phyloP scores from a whole-genome alignment of 1,140 invertebrate species.

The Acyrthosiphon pisum region DNA sequence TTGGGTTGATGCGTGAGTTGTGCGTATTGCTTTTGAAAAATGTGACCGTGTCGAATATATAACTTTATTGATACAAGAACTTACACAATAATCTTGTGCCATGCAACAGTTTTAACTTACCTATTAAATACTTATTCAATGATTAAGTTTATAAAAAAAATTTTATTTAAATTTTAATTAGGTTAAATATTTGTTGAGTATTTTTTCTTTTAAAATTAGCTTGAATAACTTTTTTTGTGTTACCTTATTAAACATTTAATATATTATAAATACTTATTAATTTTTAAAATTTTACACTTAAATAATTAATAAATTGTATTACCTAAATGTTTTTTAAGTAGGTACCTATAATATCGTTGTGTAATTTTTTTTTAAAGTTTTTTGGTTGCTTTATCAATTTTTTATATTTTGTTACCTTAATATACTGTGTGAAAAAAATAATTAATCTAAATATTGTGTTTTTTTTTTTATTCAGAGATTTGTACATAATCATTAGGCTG shows the following conservation, averaged over 20 bases:
- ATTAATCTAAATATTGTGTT: background rate
- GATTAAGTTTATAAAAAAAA: slow-evolving; percentile 3
- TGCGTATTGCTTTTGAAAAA: background rate
- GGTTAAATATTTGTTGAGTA: background rate
- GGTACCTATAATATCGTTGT: background rate
- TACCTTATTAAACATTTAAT: background rate
- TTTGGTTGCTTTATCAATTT: background rate
- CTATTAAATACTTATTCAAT: background rate
- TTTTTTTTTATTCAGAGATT: background rate
- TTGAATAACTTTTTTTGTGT: background rate
- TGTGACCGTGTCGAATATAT: background rate
- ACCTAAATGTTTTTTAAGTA: background rate
- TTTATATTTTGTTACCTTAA: background rate
- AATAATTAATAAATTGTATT: background rate
- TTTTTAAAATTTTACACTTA: slow-evolving; percentile 27
- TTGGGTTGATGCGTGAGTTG: background rate
- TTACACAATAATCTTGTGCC: slow-evolving; percentile 21
- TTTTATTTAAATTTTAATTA: background rate
- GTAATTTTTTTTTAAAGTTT: background rate
- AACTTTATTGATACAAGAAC: background rate
- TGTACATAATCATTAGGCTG: slow-evolving; percentile 47
- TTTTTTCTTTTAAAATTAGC: slow-evolving; percentile 16
- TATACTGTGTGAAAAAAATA: background rate
- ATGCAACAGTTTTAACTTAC: background rate
- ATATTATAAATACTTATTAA: slow-evolving; percentile 10